Evolutionary conservation across 2,113 vertebrate species (phyloP).

Genomic region (Hippolais icterina): DNA sequence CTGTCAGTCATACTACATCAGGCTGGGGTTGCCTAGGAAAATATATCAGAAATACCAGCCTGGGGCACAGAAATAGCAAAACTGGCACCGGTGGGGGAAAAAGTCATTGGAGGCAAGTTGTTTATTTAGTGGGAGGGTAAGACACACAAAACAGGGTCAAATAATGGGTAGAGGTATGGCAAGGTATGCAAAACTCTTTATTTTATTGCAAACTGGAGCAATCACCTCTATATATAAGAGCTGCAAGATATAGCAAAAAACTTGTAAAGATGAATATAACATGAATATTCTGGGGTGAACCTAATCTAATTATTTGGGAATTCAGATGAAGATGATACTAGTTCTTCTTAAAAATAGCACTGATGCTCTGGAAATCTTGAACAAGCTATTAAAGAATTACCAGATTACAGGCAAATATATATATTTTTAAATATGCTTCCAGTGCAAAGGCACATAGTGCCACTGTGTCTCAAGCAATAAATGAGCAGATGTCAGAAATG

Average conservation of each 20-base stretch:
- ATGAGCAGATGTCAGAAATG: background rate
- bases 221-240: background rate
- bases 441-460: background rate
- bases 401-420: background rate
- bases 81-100: background rate
- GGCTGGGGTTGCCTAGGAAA: background rate
- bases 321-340: background rate
- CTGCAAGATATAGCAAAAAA: background rate
- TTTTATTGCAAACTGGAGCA: background rate
- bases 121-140: background rate
- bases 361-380: background rate
- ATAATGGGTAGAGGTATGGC: background rate
- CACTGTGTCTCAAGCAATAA: background rate
- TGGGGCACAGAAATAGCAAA: background rate
- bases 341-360: slow-evolving; percentile 9
- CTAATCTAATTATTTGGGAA: background rate
- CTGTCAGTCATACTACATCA: background rate
- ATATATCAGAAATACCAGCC: background rate
- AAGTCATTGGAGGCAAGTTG: background rate
- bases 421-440: background rate
- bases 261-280: background rate
- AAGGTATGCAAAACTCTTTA: background rate
- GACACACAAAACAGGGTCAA: background rate
- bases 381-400: background rate
- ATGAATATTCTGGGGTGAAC: background rate